phyloP scores from a whole-genome alignment of 2,113 vertebrate species.

The Ctenomys sociabilis region DNA sequence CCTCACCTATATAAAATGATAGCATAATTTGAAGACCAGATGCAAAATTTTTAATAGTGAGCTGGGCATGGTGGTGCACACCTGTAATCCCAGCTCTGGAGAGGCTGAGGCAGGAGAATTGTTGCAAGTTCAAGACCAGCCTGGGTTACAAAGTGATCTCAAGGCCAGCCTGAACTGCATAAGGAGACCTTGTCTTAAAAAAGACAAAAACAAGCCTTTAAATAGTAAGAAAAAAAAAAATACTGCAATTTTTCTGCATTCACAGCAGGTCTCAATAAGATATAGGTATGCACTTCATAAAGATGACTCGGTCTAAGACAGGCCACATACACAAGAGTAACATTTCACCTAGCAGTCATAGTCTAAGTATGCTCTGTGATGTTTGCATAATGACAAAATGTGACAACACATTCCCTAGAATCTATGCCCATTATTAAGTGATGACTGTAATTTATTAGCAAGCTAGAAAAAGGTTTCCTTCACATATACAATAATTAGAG shows the following conservation, averaged over 20 bases:
- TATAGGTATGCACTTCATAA: neutral
- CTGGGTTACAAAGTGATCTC: too few relatives aligned
- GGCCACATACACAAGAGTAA: neutral
- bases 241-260: conserved; percentile 16
- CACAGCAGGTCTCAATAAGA: conserved; percentile 32
- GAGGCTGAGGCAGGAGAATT: too few relatives aligned
- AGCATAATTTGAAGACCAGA: conserved; percentile 3
- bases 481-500: conserved; percentile 52
- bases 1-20: neutral
- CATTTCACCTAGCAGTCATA: neutral
- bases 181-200: too few relatives aligned
- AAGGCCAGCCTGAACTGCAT: too few relatives aligned
- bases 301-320: neutral
- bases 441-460: conserved; percentile 52
- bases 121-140: too few relatives aligned
- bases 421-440: neutral
- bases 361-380: neutral
- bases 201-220: too few relatives aligned
- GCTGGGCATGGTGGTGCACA: too few relatives aligned
- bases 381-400: neutral
- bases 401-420: conserved; percentile 25
- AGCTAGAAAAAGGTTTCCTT: conserved; percentile 63
- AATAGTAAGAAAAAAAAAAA: neutral
- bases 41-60: conserved; percentile 4
- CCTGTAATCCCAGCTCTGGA: too few relatives aligned